These are phyloP conservation scores for Tiphia femorata DNA, from an alignment of 2,888 invertebrate species.

Conservation along the genomic window DNA sequence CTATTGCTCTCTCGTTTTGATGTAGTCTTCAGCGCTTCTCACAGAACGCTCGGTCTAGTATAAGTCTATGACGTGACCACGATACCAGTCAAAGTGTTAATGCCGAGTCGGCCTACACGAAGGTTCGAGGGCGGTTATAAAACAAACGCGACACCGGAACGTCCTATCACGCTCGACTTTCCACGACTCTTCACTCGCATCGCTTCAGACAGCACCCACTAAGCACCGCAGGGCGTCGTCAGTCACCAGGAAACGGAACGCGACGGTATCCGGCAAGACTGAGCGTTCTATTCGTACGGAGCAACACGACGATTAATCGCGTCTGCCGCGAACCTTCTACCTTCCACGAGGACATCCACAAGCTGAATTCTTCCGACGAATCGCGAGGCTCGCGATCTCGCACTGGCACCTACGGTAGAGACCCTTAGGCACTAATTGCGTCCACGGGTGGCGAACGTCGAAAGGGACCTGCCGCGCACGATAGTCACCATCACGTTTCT, in stretches of 20 bases:
- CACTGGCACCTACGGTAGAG: too few species aligned
- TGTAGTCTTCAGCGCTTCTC: too few species aligned
- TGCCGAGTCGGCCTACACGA: too few species aligned
- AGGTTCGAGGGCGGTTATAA: too few species aligned
- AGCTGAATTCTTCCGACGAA: too few species aligned
- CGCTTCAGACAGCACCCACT: constrained; percentile 4
- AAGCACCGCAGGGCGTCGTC: not conserved
- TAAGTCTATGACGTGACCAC: too few species aligned
- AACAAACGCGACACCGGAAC: too few species aligned
- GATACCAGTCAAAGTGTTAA: too few species aligned
- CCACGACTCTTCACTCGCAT: too few species aligned
- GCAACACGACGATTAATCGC: constrained; percentile 7
- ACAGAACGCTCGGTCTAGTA: too few species aligned
- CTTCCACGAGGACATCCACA: not conserved
- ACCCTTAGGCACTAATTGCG: constrained; percentile 5
- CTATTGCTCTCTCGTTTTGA: too few species aligned
- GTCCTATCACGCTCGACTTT: too few species aligned
- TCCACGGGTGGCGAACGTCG: constrained; percentile 1
- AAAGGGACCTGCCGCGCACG: constrained; percentile 1
- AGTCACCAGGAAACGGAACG: not conserved
- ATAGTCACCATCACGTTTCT: constrained; percentile 8
- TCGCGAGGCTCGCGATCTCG: not conserved
- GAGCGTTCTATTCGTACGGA: not conserved
- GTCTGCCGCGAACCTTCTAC: not conserved
- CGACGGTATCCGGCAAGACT: not conserved